These are phyloP conservation scores for Coelinius sp. DNA, from an alignment of 2,888 invertebrate genomes.

Conservation along the genomic window DNA sequence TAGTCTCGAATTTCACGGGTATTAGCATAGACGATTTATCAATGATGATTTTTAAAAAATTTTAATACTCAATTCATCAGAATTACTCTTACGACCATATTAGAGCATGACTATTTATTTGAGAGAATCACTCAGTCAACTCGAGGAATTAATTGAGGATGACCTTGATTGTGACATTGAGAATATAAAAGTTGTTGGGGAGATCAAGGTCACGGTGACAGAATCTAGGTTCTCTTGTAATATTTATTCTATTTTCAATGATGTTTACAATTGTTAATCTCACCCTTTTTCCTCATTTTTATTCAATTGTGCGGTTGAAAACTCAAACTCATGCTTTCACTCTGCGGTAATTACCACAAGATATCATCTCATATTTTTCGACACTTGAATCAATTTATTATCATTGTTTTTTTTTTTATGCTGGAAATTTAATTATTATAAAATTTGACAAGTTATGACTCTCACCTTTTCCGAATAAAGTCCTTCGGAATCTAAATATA, in stretches of 20 bases:
- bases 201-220: not conserved
- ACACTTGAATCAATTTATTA: not conserved
- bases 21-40: not conserved
- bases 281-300: not conserved
- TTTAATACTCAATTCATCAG: no score
- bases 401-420: not conserved
- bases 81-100: no score
- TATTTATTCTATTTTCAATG: not conserved
- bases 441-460: not conserved
- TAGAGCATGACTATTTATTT: no score
- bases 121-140: not conserved
- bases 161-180: slow-evolving; percentile 12
- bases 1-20: not conserved
- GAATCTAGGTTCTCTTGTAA: not conserved
- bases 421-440: not conserved
- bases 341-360: slow-evolving; percentile 9
- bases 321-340: slow-evolving; percentile 6
- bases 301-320: not conserved
- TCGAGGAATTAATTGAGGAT: not conserved
- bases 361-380: slow-evolving; percentile 14
- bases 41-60: not conserved
- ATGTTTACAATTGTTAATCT: not conserved
- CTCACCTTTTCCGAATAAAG: not conserved
- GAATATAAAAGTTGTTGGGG: not conserved
- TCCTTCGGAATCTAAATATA: not conserved